Evolutionary conservation across 2,888 invertebrate species (phyloP), one percentile per base, ranked within the genome.

Genomic region (Shargacucullia verbasci): DNA sequence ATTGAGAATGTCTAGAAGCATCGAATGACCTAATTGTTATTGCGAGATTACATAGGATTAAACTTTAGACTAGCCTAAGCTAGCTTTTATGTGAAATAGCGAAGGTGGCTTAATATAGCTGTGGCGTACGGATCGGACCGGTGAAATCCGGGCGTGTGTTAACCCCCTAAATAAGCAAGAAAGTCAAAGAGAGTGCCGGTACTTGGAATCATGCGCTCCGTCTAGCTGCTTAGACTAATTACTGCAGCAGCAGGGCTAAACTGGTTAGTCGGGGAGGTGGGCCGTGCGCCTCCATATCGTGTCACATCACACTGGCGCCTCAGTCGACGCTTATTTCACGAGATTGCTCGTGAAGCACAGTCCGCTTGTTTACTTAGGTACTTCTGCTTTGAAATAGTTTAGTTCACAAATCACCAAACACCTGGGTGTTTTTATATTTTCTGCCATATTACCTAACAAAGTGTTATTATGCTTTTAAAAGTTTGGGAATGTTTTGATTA

Each of bases 161-260:
- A 77, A 76, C 67, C 76, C 65, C 53, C 54, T 68, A 81, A 83
- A 76, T 82, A 79, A 85, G 79, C 82, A 78, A 79, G 81, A 79
- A 78, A 83, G 78, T 80, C 81, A 78, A 81, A 84, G 83, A 78
- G 80, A 79, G 70, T 59, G 47, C 71, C 71, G 54, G 69, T 44
- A 83, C 80, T 79, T 82, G 74, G 70, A 82, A 79, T 82, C 76
- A 72, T 80, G 79, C 66, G 83, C 84, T 83, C 79, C 80, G 84
- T 82, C 80, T 83, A 80, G 81, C 79, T 87, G 85, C 85, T 90
- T 85, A 87, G 84, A 86, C 87, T 92, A 92, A 92, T 92, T 91
- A 90, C 88, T 88, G 85, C 87, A 85, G 82, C 82, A 85, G 85
- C 82, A 81, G 77, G 81, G 82, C 84, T 90, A 88, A 91, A 89